phyloP scores from a whole-genome alignment of 2,113 vertebrate species.

The Picathartes gymnocephalus region DNA sequence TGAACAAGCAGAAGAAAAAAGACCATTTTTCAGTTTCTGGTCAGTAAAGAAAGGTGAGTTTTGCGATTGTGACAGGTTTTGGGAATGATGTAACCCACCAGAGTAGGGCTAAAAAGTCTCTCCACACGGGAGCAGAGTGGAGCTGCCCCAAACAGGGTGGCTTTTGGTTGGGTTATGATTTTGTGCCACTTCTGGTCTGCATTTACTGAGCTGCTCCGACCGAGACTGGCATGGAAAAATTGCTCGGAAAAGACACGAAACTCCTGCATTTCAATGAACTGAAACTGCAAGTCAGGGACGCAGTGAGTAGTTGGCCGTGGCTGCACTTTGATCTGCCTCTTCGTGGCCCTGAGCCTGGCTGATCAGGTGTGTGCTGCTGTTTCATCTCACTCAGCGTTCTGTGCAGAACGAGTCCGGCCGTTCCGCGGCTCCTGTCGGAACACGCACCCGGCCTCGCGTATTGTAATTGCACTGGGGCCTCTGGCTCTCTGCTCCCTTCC shows the following conservation, averaged over 20 bases:
- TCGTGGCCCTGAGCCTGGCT: neutral
- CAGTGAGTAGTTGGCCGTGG: neutral
- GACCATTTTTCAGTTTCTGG: neutral
- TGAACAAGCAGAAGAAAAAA: neutral
- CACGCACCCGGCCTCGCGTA: neutral
- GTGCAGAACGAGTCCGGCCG: neutral
- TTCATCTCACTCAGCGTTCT: constrained; percentile 32
- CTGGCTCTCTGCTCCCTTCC: neutral
- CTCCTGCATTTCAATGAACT: constrained; percentile 50
- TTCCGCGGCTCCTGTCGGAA: constrained; percentile 36
- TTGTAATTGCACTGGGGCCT: neutral
- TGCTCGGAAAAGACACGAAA: constrained; percentile 4
- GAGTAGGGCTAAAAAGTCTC: neutral
- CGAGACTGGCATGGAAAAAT: neutral
- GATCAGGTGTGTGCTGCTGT: constrained; percentile 20
- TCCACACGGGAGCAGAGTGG: accelerated
- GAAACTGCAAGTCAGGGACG: constrained; percentile 57
- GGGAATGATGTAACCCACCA: neutral
- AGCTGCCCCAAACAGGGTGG: neutral
- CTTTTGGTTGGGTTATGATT: neutral
- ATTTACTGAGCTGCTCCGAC: neutral
- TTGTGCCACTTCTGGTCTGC: neutral
- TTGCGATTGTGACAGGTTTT: neutral
- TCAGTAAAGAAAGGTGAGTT: neutral
- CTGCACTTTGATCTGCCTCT: constrained; percentile 49